phyloP scores from a whole-genome alignment of 2,888 invertebrate species.

The Orthonevra nobilis region DNA sequence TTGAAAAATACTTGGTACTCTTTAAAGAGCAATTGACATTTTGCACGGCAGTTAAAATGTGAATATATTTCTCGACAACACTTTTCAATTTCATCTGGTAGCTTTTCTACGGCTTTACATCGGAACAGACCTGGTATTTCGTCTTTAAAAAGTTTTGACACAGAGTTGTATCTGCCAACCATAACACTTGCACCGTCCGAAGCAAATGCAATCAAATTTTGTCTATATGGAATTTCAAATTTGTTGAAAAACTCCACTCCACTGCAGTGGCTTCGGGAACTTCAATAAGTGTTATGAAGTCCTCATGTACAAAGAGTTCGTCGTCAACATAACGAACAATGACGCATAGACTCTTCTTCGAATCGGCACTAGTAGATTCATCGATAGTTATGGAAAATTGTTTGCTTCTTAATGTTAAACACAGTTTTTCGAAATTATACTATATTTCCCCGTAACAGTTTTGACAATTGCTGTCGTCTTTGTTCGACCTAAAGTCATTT shows the following conservation, averaged over 20 bases:
- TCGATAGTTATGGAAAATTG: neutral
- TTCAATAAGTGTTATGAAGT: neutral
- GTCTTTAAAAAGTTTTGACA: neutral
- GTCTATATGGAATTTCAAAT: neutral
- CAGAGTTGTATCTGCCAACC: constrained; percentile 14
- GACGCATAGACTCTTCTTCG: too few species aligned
- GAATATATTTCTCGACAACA: constrained; percentile 10
- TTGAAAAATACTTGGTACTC: neutral
- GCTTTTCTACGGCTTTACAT: neutral
- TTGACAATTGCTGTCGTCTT: constrained; percentile 3
- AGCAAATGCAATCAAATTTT: constrained; percentile 8
- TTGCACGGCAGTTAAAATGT: constrained; percentile 15
- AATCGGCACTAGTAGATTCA: neutral
- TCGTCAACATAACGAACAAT: too few species aligned
- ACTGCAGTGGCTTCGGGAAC: constrained; percentile 17
- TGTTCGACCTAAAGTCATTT: neutral
- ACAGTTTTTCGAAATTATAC: neutral
- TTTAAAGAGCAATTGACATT: neutral
- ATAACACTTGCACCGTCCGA: constrained; percentile 2
- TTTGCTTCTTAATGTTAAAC: neutral
- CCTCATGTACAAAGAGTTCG: too few species aligned
- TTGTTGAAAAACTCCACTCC: neutral
- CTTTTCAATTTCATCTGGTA: constrained; percentile 3
- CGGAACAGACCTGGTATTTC: neutral
- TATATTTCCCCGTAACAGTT: neutral